A percentile compares a stretch with the other conserved stretches of the same genome.
These are phyloP conservation scores for Acanthurus lineatus DNA, from an alignment of 2,797 vertebrate species.

Conservation along the genomic window DNA sequence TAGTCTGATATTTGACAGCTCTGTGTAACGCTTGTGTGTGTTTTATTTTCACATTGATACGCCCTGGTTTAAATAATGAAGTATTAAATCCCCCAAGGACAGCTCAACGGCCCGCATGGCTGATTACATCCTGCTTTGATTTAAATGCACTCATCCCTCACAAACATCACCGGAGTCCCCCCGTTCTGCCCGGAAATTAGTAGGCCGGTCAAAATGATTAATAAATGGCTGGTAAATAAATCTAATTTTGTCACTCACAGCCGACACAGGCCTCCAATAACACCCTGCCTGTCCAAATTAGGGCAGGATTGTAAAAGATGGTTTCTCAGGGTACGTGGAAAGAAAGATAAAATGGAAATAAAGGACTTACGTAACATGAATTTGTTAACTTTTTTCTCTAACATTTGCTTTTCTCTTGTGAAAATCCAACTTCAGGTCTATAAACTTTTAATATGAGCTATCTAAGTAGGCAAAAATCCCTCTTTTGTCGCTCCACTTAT, in stretches of 20 bases:
- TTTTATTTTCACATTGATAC: constrained; percentile 71
- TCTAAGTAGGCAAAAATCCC: neutral
- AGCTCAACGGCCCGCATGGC: constrained; percentile 69
- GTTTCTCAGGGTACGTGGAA: constrained; percentile 7
- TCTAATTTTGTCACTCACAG: constrained; percentile 63
- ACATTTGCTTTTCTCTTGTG: neutral
- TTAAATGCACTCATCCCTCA: constrained; percentile 79
- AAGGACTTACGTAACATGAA: too few species aligned
- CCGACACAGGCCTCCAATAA: constrained; percentile 32
- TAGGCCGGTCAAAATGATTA: constrained; percentile 71
- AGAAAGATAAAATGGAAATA: too few species aligned
- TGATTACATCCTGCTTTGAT: constrained; percentile 84
- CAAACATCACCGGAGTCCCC: constrained; percentile 70
- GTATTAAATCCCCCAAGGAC: constrained; percentile 67
- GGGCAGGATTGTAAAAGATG: constrained; percentile 13
- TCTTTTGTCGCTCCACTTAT: neutral
- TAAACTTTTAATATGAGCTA: neutral
- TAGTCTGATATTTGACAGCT: constrained; percentile 26
- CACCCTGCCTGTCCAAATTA: constrained; percentile 18
- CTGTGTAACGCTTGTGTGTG: constrained; percentile 33
- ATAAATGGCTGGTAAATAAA: constrained; percentile 78
- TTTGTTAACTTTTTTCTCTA: too few species aligned
- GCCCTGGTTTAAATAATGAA: constrained; percentile 71
- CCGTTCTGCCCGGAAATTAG: constrained; percentile 69
- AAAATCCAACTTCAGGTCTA: neutral